Base-by-base conservation (phyloP, 2,797 vertebrate species). In the Phoxinus dragarum region DNA sequence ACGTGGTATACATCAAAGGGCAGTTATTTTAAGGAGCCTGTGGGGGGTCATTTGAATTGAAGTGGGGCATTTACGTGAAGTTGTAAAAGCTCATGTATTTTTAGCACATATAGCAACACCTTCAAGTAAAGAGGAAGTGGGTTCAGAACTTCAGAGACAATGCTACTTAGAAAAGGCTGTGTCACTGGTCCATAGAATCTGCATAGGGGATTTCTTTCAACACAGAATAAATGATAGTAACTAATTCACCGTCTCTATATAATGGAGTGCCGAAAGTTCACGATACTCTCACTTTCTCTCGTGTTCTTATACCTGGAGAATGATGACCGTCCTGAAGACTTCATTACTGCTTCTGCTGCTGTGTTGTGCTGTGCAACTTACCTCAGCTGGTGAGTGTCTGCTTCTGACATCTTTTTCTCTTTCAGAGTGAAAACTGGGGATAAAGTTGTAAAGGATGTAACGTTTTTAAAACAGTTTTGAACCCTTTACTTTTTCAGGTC, bases 201-300 rank as follows among this genome's bases (percentile, higher is more conserved):
- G 21, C 21, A 38, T 17, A 23, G 79, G 66, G 79, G 47, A 71
- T 71, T 79, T 79, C 40, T 79, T 66, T 34, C 59, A 79, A n/a
- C 21, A 40, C 1, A 5, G 14, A 67, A 21, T n/a, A n/a, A n/a
- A n/a, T n/a, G n/a, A n/a, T n/a, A n/a, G n/a, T n/a, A n/a, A 36
- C 1, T 2, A 16, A 11, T 31, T 71, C 16, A 9, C 12, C 0
- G 0, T 27, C 23, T 31, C 47, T 71, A 69, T 71, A 56, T 71
- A 72, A 44, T 23, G 5, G 52, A 34, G 23, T 23, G 9, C 68
- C 61, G 38, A 6, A 38, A 42, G 10, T 72, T 72, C 49, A 81
- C 23, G 5, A 12, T 12, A 42, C 66, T 34, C n/a, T n/a, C 3
- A 4, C 12, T 69, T 5, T 10, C 5, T 81, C 34, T 6, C 0